Evolutionary conservation across 2,797 vertebrate genomes (phyloP).

Genomic region (Poeciliopsis paucimaculata): DNA sequence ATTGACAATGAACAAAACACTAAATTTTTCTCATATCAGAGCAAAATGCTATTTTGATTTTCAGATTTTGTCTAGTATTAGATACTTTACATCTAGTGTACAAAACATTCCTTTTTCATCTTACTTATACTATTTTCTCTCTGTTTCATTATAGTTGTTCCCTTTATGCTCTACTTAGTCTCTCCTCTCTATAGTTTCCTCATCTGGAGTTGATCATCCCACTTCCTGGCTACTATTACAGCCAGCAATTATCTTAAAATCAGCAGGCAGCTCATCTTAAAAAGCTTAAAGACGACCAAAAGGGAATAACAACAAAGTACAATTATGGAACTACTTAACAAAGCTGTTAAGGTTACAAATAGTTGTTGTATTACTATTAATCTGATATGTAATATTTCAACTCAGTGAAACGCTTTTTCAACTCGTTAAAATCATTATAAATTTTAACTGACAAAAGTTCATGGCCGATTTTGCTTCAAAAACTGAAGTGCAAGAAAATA

Average conservation of each 20-base stretch:
- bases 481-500: not conserved
- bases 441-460: not conserved
- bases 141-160: not conserved
- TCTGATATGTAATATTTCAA: slow-evolving; percentile 3
- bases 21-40: slow-evolving; percentile 4
- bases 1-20: slow-evolving; percentile 16
- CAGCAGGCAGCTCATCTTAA: slow-evolving; percentile 88
- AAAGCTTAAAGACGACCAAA: slow-evolving; percentile 71
- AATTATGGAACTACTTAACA: not conserved
- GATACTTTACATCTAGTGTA: not conserved
- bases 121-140: not conserved
- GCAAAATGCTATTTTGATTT: slow-evolving; percentile 5
- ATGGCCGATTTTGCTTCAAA: not conserved
- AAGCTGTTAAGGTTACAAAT: not conserved
- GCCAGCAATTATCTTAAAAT: slow-evolving; percentile 91
- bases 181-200: slow-evolving; percentile 50
- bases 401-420: not conserved
- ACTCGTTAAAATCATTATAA: not conserved
- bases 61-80: not conserved
- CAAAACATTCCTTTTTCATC: not conserved
- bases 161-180: slow-evolving; percentile 32
- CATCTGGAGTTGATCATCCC: slow-evolving; percentile 94
- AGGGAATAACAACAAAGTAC: not conserved
- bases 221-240: slow-evolving; percentile 92
- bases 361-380: not conserved